phyloP scores from a whole-genome alignment of 2,888 invertebrate species.

The Lasius fuliginosus region DNA sequence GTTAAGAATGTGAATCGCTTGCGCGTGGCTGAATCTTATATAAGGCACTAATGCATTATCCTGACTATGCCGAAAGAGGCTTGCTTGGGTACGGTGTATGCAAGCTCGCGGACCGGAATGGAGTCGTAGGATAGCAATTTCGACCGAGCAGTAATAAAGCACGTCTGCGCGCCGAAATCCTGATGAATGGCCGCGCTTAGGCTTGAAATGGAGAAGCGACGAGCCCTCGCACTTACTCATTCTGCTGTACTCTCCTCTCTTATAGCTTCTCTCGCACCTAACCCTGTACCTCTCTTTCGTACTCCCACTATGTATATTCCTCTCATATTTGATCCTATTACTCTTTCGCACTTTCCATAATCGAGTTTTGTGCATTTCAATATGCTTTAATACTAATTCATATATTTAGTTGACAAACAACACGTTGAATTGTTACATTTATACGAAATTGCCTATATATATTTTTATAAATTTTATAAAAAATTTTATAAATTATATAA shows the following conservation, averaged over 20 bases:
- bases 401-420: conserved; percentile 67
- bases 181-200: conserved; percentile 87
- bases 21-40: conserved; percentile 80
- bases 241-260: conserved; percentile 70
- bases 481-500: neutral
- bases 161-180: conserved; percentile 86
- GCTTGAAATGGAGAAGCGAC: conserved; percentile 86
- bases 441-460: neutral
- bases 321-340: conserved; percentile 58
- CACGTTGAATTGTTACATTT: conserved; percentile 65
- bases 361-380: conserved; percentile 67
- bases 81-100: conserved; percentile 72
- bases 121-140: conserved; percentile 87
- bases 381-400: conserved; percentile 61
- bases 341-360: conserved; percentile 64
- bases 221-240: conserved; percentile 84
- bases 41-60: conserved; percentile 85
- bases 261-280: conserved; percentile 56
- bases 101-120: conserved; percentile 83
- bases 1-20: conserved; percentile 45
- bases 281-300: conserved; percentile 58
- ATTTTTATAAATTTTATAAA: neutral
- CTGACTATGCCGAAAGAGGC: conserved; percentile 64
- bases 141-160: conserved; percentile 86
- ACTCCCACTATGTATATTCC: conserved; percentile 52